Evolutionary conservation across 2,797 vertebrate genomes (phyloP).

Genomic region (Erethizon dorsatum): DNA sequence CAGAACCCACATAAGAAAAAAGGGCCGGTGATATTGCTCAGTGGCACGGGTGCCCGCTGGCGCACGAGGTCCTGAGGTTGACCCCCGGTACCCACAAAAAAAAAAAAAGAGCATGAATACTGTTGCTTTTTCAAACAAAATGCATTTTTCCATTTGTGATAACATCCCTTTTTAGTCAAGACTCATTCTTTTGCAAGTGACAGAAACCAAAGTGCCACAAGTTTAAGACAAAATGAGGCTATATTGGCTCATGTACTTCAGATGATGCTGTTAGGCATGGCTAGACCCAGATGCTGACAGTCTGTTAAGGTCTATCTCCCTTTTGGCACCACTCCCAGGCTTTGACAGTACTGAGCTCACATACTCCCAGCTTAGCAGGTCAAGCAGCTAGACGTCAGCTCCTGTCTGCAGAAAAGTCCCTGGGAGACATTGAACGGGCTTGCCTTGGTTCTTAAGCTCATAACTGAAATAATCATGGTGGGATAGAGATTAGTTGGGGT

Average conservation of each 20-base stretch:
- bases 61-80: no score
- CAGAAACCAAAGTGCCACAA: neutral
- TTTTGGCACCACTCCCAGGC: neutral
- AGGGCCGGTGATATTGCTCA: no score
- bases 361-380: no score
- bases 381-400: neutral
- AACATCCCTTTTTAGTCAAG: constrained; percentile 2
- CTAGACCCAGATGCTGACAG: neutral
- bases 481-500: neutral
- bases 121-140: constrained; percentile 1
- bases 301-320: neutral
- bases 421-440: neutral
- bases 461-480: neutral
- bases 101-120: neutral
- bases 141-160: neutral
- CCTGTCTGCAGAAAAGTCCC: neutral
- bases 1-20: no score
- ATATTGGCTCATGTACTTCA: neutral
- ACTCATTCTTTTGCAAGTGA: neutral
- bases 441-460: neutral
- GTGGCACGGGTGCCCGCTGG: no score
- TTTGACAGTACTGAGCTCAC: neutral
- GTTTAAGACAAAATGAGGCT: constrained; percentile 34
- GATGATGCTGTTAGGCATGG: neutral
- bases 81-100: neutral